Conservation (phyloP, 2,113 vertebrate species). For the Sebastes fasciatus region DNA sequence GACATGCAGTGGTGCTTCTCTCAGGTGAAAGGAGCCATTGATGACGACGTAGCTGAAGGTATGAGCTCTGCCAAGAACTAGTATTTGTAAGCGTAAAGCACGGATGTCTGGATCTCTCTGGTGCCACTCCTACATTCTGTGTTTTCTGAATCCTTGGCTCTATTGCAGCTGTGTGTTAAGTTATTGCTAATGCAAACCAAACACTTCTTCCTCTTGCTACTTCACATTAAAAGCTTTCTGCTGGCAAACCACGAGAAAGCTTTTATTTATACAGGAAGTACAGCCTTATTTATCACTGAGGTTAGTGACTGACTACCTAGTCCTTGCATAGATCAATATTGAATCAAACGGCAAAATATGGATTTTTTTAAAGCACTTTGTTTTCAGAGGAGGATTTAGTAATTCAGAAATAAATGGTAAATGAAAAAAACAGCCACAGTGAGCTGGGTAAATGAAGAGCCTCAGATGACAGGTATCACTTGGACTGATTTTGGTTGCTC, state of each 20-base stretch:
- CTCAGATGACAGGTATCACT: not conserved
- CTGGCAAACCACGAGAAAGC: not conserved
- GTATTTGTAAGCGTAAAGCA: not conserved
- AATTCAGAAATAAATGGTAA: not conserved
- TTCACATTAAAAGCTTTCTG: conserved; percentile 15
- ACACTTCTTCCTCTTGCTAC: conserved; percentile 6
- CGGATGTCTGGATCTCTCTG: not conserved
- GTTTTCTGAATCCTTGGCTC: not conserved
- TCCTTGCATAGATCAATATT: not conserved
- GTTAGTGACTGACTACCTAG: not conserved
- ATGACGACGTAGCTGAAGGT: conserved; percentile 99
- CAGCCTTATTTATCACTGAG: not conserved
- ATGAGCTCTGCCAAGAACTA: conserved; percentile 62
- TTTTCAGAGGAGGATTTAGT: not conserved
- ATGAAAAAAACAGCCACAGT: not conserved
- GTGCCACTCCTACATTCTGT: not conserved
- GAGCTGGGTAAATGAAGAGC: not conserved
- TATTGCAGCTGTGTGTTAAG: not conserved
- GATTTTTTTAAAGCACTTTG: no score
- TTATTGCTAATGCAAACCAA: not conserved
- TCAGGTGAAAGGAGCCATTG: conserved; percentile 99
- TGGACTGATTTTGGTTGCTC: not conserved
- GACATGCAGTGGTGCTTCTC: conserved; percentile 99
- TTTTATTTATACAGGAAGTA: not conserved
- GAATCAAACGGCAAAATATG: not conserved